Evolutionary conservation across 1,140 invertebrate genomes (phyloP).

Genomic region (Glomeris maerens): DNA sequence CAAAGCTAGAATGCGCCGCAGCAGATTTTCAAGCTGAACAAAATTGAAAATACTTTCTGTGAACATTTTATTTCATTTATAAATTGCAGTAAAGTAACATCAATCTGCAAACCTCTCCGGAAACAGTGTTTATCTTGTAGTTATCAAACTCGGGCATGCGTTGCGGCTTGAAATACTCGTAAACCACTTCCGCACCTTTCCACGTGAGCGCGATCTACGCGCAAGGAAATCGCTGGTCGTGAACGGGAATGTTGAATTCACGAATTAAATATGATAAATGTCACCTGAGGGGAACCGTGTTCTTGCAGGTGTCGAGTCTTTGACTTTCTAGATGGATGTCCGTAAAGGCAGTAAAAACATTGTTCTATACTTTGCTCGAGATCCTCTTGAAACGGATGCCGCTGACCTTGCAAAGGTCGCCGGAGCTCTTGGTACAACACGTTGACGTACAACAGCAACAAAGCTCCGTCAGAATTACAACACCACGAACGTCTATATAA

Average conservation of each 20-base stretch:
- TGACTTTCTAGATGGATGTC: conserved; percentile 62
- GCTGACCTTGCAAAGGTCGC: conserved; percentile 8
- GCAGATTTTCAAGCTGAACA: conserved; percentile 44
- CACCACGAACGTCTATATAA: conserved; percentile 50
- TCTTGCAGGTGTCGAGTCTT: conserved; percentile 55
- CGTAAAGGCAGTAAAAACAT: conserved; percentile 74
- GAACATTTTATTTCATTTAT: too few relatives aligned
- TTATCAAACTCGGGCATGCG: conserved; percentile 70
- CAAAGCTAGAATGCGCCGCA: conserved; percentile 55
- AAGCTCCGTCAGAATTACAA: conserved; percentile 51
- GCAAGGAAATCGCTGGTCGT: not conserved
- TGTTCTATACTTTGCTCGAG: conserved; percentile 66
- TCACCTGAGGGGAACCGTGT: conserved; percentile 46
- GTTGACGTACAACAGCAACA: conserved; percentile 61
- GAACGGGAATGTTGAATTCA: not conserved
- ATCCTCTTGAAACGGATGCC: conserved; percentile 27
- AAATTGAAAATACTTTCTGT: conserved; percentile 12
- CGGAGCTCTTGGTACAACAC: conserved; percentile 47
- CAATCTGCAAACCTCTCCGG: conserved; percentile 53
- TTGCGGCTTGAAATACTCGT: conserved; percentile 67
- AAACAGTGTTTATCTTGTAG: conserved; percentile 51
- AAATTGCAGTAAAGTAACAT: too few relatives aligned
- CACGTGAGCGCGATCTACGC: conserved; percentile 54
- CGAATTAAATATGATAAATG: too few relatives aligned
- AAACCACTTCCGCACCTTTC: conserved; percentile 58